Conservation (phyloP, 1,140 invertebrate species). For the Proctacanthus coquilletti region DNA sequence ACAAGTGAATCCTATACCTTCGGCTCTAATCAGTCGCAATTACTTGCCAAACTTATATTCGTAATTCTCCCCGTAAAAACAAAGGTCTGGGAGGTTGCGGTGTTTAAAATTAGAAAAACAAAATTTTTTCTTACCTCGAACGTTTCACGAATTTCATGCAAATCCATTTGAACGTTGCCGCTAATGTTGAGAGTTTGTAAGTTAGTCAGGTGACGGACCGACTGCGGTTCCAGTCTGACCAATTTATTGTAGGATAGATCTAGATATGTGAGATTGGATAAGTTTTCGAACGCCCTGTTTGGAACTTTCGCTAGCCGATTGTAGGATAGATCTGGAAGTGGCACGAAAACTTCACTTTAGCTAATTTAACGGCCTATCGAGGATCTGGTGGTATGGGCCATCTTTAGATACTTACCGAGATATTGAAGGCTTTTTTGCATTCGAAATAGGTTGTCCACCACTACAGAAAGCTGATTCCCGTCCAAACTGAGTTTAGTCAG, state of each 20-base stretch:
- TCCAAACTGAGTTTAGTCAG: conserved; percentile 52
- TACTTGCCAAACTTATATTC: too few species aligned
- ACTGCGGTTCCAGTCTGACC: conserved; percentile 44
- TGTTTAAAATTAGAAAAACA: too few species aligned
- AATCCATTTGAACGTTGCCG: conserved; percentile 38
- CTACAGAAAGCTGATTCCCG: conserved; percentile 58
- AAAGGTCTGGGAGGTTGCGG: too few species aligned
- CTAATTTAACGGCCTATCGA: too few species aligned
- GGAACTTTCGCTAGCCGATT: conserved; percentile 59
- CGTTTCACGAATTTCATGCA: conserved; percentile 26
- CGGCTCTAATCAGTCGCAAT: too few species aligned
- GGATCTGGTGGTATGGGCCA: conserved; percentile 8
- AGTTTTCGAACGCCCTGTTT: conserved; percentile 48
- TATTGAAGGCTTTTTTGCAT: conserved; percentile 40
- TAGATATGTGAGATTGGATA: conserved; percentile 44
- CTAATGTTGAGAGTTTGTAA: conserved; percentile 43
- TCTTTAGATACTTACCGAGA: conserved; percentile 24
- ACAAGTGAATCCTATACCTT: too few species aligned
- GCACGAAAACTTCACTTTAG: conserved; percentile 1
- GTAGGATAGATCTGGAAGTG: conserved; percentile 36
- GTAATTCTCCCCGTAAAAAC: too few species aligned
- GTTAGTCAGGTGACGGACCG: conserved; percentile 31
- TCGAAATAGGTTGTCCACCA: conserved; percentile 55
- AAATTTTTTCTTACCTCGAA: conserved; percentile 25
- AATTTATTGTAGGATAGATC: conserved; percentile 62